Evolutionary conservation across 2,113 vertebrate species (phyloP).

Genomic region (Turnix velox): DNA sequence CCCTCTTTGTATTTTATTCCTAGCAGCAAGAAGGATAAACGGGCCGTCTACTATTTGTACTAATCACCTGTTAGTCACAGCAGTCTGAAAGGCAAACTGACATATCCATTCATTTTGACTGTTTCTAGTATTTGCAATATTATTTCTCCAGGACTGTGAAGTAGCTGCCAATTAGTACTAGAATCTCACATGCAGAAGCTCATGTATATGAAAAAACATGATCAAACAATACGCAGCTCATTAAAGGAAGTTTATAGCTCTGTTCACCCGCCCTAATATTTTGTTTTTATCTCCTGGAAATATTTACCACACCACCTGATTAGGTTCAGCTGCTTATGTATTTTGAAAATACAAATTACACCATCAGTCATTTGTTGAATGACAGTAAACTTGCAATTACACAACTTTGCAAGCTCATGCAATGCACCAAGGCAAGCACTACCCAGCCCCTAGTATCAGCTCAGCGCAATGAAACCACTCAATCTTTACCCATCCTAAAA

Average conservation of each 20-base stretch:
- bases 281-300: constrained; percentile 59
- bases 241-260: constrained; percentile 52
- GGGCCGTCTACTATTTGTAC: background rate
- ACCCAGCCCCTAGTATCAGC: background rate
- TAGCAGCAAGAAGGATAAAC: background rate
- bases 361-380: constrained; percentile 60
- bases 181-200: constrained; percentile 14
- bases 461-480: background rate
- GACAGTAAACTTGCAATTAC: constrained; percentile 60
- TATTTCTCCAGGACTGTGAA: constrained; percentile 14
- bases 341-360: constrained; percentile 70
- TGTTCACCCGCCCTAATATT: constrained; percentile 33
- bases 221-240: constrained; percentile 35
- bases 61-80: constrained; percentile 15
- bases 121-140: constrained; percentile 8
- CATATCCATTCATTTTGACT: background rate
- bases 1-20: background rate
- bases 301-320: constrained; percentile 58
- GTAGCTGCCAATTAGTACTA: constrained; percentile 39
- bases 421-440: constrained; percentile 2
- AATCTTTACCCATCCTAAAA: background rate
- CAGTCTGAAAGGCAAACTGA: constrained; percentile 28
- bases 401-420: constrained; percentile 23
- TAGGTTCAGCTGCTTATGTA: constrained; percentile 60
- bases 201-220: constrained; percentile 7